Base-by-base conservation (phyloP, 2,888 invertebrate species). In the Tupiocoris notatus region DNA sequence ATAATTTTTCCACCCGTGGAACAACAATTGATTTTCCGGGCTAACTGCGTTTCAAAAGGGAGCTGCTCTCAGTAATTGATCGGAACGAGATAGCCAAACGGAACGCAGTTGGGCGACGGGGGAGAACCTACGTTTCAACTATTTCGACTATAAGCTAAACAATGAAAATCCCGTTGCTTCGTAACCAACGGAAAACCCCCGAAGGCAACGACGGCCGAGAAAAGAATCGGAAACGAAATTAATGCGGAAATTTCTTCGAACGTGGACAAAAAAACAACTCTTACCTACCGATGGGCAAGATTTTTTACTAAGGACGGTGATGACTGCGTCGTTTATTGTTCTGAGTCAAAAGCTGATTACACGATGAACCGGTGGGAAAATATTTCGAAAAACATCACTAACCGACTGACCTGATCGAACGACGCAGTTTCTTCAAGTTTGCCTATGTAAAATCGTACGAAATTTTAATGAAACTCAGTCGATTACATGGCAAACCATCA, bases 401-500 rank as follows among this genome's bases (percentile, higher is more conserved):
- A 39, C 12, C 39, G 39, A 39, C 39, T 39, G 39, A 39, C 39
- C 39, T 39, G 39, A 39, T 39, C 12, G 12, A 39, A 39, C 12
- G 3, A 39, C 39, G 39, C 12, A 39, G 39, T 39, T 39, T 39
- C 39, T 12, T 39, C 39, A 12, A 39, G 3, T 39, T 39, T 7
- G 12, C 12, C 39, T 7, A 3, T 39, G 39, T 3, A 7, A 39
- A 39, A 39, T 39, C 39, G 12, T 39, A 12, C 39, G 16, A 20
- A 39, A 65, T 7, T 23, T 20, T 39, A 24, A 18, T 3, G 17
- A 25, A 39, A 65, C 7, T 65, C 39, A 65, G 39, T 18, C 65
- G 65, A 65, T 65, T 25, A 65, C 65, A 65, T 65, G n/a, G 39
- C 39, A 39, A 24, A 65, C 17, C 65, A 65, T 64, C n/a, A 64